These are phyloP conservation scores for Orycteropus afer DNA, from an alignment of 2,113 vertebrate species.

Conservation along the genomic window DNA sequence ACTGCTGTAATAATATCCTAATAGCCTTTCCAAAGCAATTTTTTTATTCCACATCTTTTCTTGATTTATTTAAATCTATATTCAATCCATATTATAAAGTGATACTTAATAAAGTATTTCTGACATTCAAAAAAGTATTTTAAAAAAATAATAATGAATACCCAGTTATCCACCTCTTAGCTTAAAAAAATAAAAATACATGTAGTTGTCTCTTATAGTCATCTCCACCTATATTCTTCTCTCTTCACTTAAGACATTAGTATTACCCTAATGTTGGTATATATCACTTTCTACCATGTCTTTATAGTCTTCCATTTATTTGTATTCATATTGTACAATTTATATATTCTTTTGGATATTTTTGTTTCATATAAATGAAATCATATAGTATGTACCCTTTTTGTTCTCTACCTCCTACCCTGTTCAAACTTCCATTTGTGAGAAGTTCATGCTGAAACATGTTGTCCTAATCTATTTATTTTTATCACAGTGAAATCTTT, in stretches of 20 bases:
- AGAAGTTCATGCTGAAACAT: neutral
- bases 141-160: neutral
- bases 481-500: neutral
- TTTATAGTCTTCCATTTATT: neutral
- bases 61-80: neutral
- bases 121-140: neutral
- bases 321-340: neutral
- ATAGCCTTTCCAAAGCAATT: neutral
- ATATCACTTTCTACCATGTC: neutral
- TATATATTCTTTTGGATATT: neutral
- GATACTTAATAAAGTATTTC: neutral
- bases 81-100: neutral
- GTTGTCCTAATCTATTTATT: neutral
- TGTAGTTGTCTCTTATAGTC: neutral
- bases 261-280: neutral
- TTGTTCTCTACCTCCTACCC: neutral
- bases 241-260: neutral
- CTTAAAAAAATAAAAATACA: neutral
- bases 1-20: neutral
- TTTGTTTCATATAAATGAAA: neutral
- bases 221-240: neutral
- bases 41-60: neutral
- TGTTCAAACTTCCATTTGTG: neutral
- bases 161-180: neutral
- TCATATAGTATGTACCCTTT: neutral